Evolutionary conservation across 2,888 invertebrate genomes (phyloP).

Genomic region (Empis livida): DNA sequence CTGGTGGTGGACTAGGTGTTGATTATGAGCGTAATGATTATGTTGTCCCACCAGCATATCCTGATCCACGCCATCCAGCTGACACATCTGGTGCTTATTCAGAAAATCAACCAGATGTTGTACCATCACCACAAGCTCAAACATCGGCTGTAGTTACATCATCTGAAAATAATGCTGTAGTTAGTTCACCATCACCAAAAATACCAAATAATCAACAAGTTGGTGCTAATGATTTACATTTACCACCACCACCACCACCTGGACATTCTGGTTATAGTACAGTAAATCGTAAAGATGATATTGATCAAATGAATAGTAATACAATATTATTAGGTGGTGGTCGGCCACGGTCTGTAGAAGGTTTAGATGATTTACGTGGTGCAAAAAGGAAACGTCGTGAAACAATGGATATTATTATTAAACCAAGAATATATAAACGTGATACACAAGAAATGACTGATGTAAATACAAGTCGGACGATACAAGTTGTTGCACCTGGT

Average conservation of each 20-base stretch:
- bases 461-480: conserved; percentile 78
- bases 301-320: conserved; percentile 43
- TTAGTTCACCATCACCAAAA: conserved; percentile 39
- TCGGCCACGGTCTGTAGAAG: conserved; percentile 78
- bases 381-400: conserved; percentile 51
- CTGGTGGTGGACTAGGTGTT: conserved; percentile 19
- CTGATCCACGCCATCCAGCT: conserved; percentile 77
- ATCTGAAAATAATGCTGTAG: conserved; percentile 41
- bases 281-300: conserved; percentile 68
- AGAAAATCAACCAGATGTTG: conserved; percentile 65
- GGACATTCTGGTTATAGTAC: conserved; percentile 72
- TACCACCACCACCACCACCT: conserved; percentile 76
- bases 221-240: conserved; percentile 49
- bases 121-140: conserved; percentile 72
- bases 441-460: conserved; percentile 86
- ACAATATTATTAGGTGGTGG: conserved; percentile 73
- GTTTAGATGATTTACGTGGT: conserved; percentile 64
- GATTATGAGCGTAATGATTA: conserved; percentile 47
- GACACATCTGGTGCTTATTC: conserved; percentile 73
- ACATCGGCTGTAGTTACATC: conserved; percentile 56
- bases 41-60: conserved; percentile 67
- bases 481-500: conserved; percentile 87
- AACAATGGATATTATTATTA: conserved; percentile 47
- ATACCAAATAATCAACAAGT: conserved; percentile 21
- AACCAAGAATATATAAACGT: conserved; percentile 66